Conservation (phyloP, 2,113 vertebrate genomes). For the Cranoglanis bouderius region DNA sequence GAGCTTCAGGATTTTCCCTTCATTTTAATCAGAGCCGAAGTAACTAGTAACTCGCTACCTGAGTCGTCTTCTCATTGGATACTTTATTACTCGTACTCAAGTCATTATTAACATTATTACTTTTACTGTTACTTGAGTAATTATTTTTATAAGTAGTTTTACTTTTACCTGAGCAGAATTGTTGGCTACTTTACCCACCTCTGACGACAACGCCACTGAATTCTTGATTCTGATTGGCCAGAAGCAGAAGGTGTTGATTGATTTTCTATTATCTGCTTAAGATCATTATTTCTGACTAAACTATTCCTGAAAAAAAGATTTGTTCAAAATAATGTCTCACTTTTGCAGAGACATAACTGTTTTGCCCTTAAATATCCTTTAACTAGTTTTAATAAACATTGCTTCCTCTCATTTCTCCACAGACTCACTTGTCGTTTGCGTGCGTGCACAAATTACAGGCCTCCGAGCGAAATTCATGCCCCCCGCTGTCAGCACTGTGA, state of each 20-base stretch:
- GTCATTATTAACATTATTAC: too few species aligned
- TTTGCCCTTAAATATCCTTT: not conserved
- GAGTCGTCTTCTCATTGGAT: too few species aligned
- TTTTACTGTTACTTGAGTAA: too few species aligned
- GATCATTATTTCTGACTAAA: not conserved
- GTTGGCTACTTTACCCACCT: too few species aligned
- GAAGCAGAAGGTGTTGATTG: not conserved
- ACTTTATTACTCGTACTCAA: too few species aligned
- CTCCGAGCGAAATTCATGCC: constrained; percentile 31
- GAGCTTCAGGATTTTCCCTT: too few species aligned
- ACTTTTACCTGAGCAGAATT: too few species aligned
- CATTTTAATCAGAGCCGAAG: too few species aligned
- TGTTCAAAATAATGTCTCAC: not conserved
- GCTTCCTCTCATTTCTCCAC: not conserved
- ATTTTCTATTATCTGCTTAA: not conserved
- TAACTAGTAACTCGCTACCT: too few species aligned
- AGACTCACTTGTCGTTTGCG: not conserved
- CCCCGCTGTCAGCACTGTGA: constrained; percentile 30
- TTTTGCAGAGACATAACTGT: not conserved
- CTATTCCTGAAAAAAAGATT: not conserved
- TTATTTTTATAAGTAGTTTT: too few species aligned
- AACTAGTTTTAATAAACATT: constrained; percentile 14
- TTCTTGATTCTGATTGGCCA: not conserved
- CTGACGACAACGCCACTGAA: not conserved
- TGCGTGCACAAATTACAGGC: constrained; percentile 2